Evolutionary conservation across 2,888 invertebrate species (phyloP).

Genomic region (Mythimna albipuncta): DNA sequence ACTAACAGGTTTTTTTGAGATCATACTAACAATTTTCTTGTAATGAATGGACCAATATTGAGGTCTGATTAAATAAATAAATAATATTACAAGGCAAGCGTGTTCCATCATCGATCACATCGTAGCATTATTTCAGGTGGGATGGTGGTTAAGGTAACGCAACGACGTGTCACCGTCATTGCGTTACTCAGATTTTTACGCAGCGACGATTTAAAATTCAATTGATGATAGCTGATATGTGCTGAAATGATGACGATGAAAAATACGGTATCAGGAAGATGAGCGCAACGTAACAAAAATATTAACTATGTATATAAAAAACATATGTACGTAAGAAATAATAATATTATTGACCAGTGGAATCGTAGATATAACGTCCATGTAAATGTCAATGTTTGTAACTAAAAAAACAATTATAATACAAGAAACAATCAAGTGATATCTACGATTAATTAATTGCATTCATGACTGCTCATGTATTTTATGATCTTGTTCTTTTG

Average conservation of each 20-base stretch:
- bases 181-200: too few species aligned
- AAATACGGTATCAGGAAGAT: neutral
- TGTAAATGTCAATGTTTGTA: neutral
- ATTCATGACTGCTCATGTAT: neutral
- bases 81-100: too few species aligned
- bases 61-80: too few species aligned
- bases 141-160: too few species aligned
- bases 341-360: slow-evolving; percentile 1
- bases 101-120: too few species aligned
- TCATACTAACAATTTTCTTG: too few species aligned
- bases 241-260: neutral
- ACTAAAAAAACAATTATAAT: slow-evolving; percentile 10
- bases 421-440: slow-evolving; percentile 26
- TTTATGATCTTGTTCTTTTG: slow-evolving; percentile 5
- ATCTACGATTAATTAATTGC: slow-evolving; percentile 12
- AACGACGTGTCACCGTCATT: too few species aligned
- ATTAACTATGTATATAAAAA: neutral
- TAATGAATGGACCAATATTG: too few species aligned
- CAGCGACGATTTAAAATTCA: too few species aligned
- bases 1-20: too few species aligned
- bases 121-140: too few species aligned
- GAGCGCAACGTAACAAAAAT: neutral
- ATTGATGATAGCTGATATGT: too few species aligned
- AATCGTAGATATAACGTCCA: slow-evolving; percentile 11
- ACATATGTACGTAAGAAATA: neutral